Percentiles rank a stretch among this genome's conserved stretches.
phyloP scores from a whole-genome alignment of 2,797 vertebrate species.

The Euthynnus affinis region DNA sequence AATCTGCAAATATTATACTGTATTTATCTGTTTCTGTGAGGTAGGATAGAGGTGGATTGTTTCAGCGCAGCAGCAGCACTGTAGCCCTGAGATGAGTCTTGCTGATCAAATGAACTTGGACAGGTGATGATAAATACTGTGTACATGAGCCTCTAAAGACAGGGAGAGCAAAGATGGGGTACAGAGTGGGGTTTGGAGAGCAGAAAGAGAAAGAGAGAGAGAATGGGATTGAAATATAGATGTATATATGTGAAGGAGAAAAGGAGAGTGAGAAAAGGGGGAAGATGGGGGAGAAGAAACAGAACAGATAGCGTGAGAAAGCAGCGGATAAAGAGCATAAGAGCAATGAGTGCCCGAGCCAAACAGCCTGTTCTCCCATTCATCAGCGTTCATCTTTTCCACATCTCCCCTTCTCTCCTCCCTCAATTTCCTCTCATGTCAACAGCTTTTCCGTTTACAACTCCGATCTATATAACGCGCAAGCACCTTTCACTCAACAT shows the following conservation, averaged over 20 bases:
- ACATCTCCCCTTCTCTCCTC: slow-evolving; percentile 24
- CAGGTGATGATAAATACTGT: slow-evolving; percentile 72
- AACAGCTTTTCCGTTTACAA: slow-evolving; percentile 37
- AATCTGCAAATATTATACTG: slow-evolving; percentile 8
- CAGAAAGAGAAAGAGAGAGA: slow-evolving; percentile 1
- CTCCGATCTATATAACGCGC: slow-evolving; percentile 31
- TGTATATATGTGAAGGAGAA: not conserved
- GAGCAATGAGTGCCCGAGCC: slow-evolving; percentile 24
- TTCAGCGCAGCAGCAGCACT: slow-evolving; percentile 6
- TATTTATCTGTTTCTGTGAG: slow-evolving; percentile 20
- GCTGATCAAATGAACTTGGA: slow-evolving; percentile 66
- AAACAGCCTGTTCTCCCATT: slow-evolving; percentile 27
- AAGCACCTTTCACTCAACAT: slow-evolving; percentile 52
- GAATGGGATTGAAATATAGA: slow-evolving; percentile 17
- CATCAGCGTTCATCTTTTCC: slow-evolving; percentile 41
- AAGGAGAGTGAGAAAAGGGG: not conserved
- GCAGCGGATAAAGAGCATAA: slow-evolving; percentile 17
- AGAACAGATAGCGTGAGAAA: slow-evolving; percentile 20
- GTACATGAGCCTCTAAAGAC: slow-evolving; percentile 56
- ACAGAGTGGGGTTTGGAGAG: slow-evolving; percentile 50
- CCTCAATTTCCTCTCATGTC: slow-evolving; percentile 41
- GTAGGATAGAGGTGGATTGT: slow-evolving; percentile 8
- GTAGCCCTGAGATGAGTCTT: slow-evolving; percentile 34
- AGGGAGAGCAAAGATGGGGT: slow-evolving; percentile 39
- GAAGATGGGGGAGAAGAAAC: slow-evolving; percentile 1